Evolutionary conservation across 2,888 invertebrate species (phyloP), one percentile per base, ranked within the genome.

Genomic region (Leptura quadrifasciata): DNA sequence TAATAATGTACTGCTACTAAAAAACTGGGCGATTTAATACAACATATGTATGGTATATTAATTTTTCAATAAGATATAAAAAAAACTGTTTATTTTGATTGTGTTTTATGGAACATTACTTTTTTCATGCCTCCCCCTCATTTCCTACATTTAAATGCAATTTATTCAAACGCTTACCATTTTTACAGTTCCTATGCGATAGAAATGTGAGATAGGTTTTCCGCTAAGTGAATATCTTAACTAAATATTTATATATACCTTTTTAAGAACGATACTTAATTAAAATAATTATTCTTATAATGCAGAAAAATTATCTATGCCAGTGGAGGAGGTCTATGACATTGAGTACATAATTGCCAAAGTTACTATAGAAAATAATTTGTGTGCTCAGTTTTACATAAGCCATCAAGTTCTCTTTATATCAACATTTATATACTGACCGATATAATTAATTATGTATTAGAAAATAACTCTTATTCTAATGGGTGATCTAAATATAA

Each of bases 181-280:
- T 65, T 68, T 57, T 68, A 24, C 68, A 27, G 3, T 57, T 12
- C 15, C 6, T 18, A 12, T 39, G 12, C 54, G 68, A 68, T 68
- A 35, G 68, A 10, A 68, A 57, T 54, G 54, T 18, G 12, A 18
- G 68, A 68, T 68, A 54, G 57, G 12, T 57, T 68, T 68, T 57
- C 68, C 68, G 68, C 57, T 31, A 68, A 24, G 24, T 57, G 35
- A 55, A 57, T 68, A 68, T 54, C 57, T 20, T 55, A 57, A 68
- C 31, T 57, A 18, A 31, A 31, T 21, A 68, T 57, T 20, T 54
- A 47, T 65, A 15, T 35, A 18, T n/a, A 27, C 27, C 12, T 57
- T 68, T 55, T 35, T 21, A 47, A 24, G 17, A 47, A 54, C n/a
- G 57, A 6, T 67, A 55, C 27, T 18, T 67, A 17, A 65, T 47